Base-by-base conservation (phyloP, 1,140 invertebrate species). In the Dolichoris vasculosae region DNA sequence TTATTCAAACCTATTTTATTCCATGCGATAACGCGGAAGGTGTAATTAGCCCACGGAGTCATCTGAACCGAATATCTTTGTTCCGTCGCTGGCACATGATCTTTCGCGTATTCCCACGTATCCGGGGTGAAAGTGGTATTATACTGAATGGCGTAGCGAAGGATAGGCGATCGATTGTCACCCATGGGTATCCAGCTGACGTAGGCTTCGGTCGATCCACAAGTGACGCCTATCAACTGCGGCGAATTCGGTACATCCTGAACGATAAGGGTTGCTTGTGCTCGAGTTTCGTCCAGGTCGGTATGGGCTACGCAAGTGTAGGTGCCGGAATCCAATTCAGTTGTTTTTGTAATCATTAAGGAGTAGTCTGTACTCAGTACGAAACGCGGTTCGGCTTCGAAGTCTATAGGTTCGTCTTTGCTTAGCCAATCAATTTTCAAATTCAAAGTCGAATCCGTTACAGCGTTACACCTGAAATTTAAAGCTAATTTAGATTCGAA, bases 231-330 rank as follows among this genome's bases (percentile, higher is more conserved):
- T 6, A 93, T 89, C 64, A 98, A 92, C 46, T 93, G 93, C 0
- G 99, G 99, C 6, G 97, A 93, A 93, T 99, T 99, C 13, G 99
- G 99, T 30, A 97, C 97, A 94, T 99, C 98, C 95, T 99, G 98
- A 9, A 99, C 98, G 83, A 95, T 98, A 1, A 99, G 94, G 78
- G 97, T 97, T 13, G 99, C 98, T 87, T 95, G 94, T 0, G 97
- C 97, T 11, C 94, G 95, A 1, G 96, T 96, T 88, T 97, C 95
- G 91, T 99, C 99, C 32, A 99, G 94, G 9, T 96, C 95, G 3
- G 99, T 99, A 67, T 94, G 95, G 2, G 98, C 99, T n/a, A 98
- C 95, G 93, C 99, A 99, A 0, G 98, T 99, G 90, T 99, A 99
- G 73, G 95, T 95, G 23, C 98, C 98, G 17, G 99, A 99, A 93